Conservation (phyloP, 2,797 vertebrate species). For the Sebastes taczanowskii region DNA sequence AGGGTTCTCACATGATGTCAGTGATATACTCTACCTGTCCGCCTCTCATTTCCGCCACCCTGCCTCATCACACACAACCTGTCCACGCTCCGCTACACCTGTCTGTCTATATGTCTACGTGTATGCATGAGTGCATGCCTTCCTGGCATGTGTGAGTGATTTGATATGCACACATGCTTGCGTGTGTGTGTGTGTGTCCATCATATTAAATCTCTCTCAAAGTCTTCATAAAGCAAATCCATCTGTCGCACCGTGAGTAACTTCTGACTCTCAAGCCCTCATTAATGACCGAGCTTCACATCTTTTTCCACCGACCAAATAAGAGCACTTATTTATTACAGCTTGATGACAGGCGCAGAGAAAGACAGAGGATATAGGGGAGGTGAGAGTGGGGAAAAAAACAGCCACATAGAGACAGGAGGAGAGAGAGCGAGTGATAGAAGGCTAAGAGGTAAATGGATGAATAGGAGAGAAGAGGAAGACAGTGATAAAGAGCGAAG, state of each 20-base stretch:
- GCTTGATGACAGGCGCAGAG: slow-evolving; percentile 45
- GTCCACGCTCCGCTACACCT: slow-evolving; percentile 61
- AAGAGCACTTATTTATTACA: slow-evolving; percentile 67
- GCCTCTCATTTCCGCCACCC: slow-evolving; percentile 29
- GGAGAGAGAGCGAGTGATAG: slow-evolving; percentile 19
- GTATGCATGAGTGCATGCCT: slow-evolving; percentile 11
- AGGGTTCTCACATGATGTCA: slow-evolving; percentile 17
- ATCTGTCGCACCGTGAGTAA: slow-evolving; percentile 47
- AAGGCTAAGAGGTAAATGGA: slow-evolving; percentile 39
- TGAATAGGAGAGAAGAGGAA: slow-evolving; percentile 47
- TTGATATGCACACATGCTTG: slow-evolving; percentile 30
- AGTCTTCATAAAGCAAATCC: slow-evolving; percentile 31
- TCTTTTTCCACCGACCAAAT: slow-evolving; percentile 63
- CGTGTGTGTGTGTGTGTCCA: not conserved
- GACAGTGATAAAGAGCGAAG: slow-evolving; percentile 52
- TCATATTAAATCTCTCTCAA: slow-evolving; percentile 38
- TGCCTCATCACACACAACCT: slow-evolving; percentile 48
- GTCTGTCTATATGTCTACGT: slow-evolving; percentile 40
- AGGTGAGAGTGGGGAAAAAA: slow-evolving; percentile 32
- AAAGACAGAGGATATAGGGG: slow-evolving; percentile 2
- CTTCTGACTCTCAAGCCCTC: slow-evolving; percentile 27
- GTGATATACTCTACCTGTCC: slow-evolving; percentile 29
- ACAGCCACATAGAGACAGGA: slow-evolving; percentile 5
- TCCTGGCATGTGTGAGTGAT: slow-evolving; percentile 36
- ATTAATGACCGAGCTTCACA: slow-evolving; percentile 51